These are phyloP conservation scores for Ptilorrhoa leucosticta DNA, from an alignment of 2,113 vertebrate genomes.

Conservation along the genomic window DNA sequence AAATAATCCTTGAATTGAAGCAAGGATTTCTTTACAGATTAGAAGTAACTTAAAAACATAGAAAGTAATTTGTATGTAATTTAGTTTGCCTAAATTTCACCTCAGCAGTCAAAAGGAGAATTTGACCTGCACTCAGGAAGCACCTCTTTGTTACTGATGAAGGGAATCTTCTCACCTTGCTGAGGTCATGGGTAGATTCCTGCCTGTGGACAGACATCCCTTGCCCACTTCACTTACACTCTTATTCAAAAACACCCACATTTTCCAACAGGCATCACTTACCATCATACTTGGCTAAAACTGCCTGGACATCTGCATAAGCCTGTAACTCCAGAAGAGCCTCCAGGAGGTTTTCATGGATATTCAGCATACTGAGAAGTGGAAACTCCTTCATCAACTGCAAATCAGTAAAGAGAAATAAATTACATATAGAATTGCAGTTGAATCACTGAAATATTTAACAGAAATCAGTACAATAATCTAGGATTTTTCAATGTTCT, in stretches of 20 bases:
- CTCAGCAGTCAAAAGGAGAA: not conserved
- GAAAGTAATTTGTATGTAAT: not conserved
- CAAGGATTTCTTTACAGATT: not conserved
- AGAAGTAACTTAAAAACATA: not conserved
- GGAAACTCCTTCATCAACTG: slow-evolving; percentile 99
- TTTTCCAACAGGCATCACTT: not conserved
- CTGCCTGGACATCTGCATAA: slow-evolving; percentile 97
- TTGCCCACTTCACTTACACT: fast-evolving
- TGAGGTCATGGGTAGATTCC: not conserved
- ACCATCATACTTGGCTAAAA: slow-evolving; percentile 98
- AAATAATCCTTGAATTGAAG: not conserved
- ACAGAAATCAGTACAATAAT: not conserved
- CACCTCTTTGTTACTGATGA: fast-evolving
- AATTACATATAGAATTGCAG: not conserved
- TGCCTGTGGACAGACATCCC: not conserved
- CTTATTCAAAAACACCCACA: fast-evolving
- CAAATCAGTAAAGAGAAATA: slow-evolving; percentile 26
- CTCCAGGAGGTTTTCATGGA: slow-evolving; percentile 97
- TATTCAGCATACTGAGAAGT: slow-evolving; percentile 96
- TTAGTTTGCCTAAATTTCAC: not conserved
- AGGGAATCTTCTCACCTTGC: not conserved
- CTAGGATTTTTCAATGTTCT: not conserved
- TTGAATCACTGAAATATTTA: not conserved
- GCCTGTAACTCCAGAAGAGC: slow-evolving; percentile 96
- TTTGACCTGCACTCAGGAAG: not conserved